These are phyloP conservation scores for Corvus hawaiiensis DNA, from an alignment of 2,113 vertebrate genomes.

Conservation along the genomic window DNA sequence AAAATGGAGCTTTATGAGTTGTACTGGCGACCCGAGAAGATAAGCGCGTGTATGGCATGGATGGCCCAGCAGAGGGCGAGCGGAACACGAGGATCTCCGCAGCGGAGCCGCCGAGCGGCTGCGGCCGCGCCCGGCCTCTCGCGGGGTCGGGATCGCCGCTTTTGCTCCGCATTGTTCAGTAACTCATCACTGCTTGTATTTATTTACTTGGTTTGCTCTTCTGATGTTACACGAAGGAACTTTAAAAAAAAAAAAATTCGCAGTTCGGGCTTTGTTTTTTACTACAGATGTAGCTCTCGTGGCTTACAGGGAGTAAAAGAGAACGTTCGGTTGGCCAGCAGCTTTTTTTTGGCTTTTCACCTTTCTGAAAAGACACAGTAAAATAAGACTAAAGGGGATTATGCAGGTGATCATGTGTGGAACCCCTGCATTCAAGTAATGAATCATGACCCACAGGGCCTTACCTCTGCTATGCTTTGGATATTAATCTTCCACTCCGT, in stretches of 20 bases:
- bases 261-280: background rate
- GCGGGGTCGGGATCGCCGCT: background rate
- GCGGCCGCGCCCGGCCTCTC: background rate
- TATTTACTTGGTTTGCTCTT: background rate
- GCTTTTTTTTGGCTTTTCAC: background rate
- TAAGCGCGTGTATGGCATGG: background rate
- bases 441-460: background rate
- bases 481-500: background rate
- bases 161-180: background rate
- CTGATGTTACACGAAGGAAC: background rate
- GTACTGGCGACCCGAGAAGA: background rate
- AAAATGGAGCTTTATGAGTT: accelerated
- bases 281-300: background rate
- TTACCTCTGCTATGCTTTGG: background rate
- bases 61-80: constrained; percentile 68
- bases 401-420: background rate
- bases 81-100: constrained; percentile 34
- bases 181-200: background rate
- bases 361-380: background rate
- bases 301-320: background rate
- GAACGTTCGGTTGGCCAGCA: background rate
- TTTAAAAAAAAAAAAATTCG: background rate
- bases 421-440: background rate
- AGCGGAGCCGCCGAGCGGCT: background rate
- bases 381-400: background rate